A percentile compares a stretch with the other conserved stretches of the same genome.
Evolutionary conservation across 2,113 vertebrate genomes (phyloP).

Genomic region (Acrocephalus arundinaceus): DNA sequence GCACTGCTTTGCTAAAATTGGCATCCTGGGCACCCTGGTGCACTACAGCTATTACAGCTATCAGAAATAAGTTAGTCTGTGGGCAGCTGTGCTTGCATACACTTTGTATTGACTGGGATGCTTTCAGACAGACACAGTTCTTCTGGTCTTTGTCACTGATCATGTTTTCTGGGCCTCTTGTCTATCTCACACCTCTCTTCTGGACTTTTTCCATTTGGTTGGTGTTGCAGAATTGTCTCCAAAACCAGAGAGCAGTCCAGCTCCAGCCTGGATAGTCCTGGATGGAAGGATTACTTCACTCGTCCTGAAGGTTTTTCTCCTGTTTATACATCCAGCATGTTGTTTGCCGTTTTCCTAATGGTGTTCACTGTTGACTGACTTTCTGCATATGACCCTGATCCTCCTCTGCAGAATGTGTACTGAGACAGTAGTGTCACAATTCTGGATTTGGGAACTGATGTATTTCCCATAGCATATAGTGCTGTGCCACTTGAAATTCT

Average conservation of each 20-base stretch:
- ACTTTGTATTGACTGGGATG: background rate
- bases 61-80: background rate
- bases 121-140: background rate
- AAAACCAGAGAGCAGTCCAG: background rate
- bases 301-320: background rate
- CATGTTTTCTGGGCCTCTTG: background rate
- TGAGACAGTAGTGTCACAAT: fast-evolving
- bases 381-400: background rate
- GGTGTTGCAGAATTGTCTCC: background rate
- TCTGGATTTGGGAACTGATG: background rate
- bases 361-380: background rate
- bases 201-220: background rate
- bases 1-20: background rate
- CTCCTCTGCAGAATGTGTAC: background rate
- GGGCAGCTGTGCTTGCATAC: background rate
- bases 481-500: background rate
- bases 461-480: background rate
- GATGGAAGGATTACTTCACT: background rate
- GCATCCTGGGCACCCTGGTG: background rate
- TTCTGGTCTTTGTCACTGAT: background rate
- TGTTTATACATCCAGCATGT: background rate
- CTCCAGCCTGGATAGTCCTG: background rate
- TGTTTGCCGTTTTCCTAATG: background rate
- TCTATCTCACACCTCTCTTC: background rate
- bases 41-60: background rate